Evolutionary conservation across 1,140 invertebrate genomes (phyloP).

Genomic region (Bombus vancouverensis): DNA sequence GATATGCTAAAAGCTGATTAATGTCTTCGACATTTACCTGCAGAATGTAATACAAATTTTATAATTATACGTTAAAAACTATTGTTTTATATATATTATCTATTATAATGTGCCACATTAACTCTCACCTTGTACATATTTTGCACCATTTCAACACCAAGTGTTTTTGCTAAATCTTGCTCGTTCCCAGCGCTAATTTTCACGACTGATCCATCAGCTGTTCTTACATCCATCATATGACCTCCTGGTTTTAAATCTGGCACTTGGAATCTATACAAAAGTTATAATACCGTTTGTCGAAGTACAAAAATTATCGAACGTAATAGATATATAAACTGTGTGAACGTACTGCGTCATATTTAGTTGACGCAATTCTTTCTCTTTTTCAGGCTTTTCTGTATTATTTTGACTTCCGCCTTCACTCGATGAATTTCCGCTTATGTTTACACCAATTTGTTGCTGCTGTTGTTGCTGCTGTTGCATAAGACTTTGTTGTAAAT

Average conservation of each 20-base stretch:
- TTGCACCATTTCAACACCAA: constrained; percentile 87
- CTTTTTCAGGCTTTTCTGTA: constrained; percentile 77
- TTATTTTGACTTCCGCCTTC: constrained; percentile 73
- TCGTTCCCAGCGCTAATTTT: constrained; percentile 88
- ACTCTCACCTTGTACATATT: constrained; percentile 89
- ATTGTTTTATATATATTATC: background rate
- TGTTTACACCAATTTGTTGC: constrained; percentile 76
- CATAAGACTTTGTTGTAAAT: constrained; percentile 80
- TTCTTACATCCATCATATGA: constrained; percentile 88
- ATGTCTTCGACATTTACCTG: constrained; percentile 91
- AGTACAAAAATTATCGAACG: background rate
- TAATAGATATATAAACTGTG: constrained; percentile 6
- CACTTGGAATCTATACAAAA: constrained; percentile 79
- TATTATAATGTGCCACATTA: background rate
- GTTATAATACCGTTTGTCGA: background rate
- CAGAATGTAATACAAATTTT: background rate
- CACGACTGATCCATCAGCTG: constrained; percentile 87
- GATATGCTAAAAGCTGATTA: constrained; percentile 91
- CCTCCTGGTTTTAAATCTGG: constrained; percentile 81
- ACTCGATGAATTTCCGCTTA: constrained; percentile 69
- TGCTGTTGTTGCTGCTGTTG: constrained; percentile 76
- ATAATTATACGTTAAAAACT: background rate
- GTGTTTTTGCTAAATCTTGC: constrained; percentile 86
- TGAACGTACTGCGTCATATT: constrained; percentile 80
- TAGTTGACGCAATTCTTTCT: constrained; percentile 80